Percentiles rank a stretch among this genome's conserved stretches.
Conservation (phyloP, 2,797 vertebrate genomes). For the Tympanoctomys barrerae region DNA sequence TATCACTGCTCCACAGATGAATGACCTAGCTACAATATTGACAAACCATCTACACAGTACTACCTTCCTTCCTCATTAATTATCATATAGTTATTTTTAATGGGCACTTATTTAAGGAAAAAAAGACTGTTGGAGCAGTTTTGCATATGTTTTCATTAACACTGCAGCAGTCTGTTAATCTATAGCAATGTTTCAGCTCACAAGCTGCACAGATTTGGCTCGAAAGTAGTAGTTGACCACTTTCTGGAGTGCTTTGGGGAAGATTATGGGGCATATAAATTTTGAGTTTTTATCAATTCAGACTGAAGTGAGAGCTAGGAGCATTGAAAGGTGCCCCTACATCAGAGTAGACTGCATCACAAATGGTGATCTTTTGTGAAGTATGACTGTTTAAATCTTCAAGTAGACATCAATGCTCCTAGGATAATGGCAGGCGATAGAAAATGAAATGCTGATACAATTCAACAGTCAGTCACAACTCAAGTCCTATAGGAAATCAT, state of each 20-base stretch:
- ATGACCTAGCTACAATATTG: conserved; percentile 43
- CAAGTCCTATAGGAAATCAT: neutral
- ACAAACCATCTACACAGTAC: conserved; percentile 48
- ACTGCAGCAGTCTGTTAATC: neutral
- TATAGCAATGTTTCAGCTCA: neutral
- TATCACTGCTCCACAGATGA: conserved; percentile 72
- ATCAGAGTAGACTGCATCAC: neutral
- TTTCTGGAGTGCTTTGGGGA: neutral
- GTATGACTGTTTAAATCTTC: neutral
- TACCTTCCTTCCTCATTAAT: conserved; percentile 81
- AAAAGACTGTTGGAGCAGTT: conserved; percentile 51
- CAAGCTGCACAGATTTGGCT: fast-evolving
- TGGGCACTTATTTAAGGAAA: neutral
- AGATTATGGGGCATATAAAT: neutral
- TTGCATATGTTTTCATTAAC: conserved; percentile 21
- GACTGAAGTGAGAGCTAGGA: neutral
- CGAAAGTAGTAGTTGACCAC: neutral
- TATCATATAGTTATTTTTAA: conserved; percentile 64
- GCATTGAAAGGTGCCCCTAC: too few species aligned
- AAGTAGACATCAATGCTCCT: neutral
- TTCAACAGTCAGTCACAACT: neutral
- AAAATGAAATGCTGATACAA: neutral
- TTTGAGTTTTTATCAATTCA: neutral
- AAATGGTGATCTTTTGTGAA: neutral
- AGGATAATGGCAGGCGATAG: neutral